Base-by-base conservation (phyloP, 92 coral and sea anemone species). In the Porites cylindrica region DNA sequence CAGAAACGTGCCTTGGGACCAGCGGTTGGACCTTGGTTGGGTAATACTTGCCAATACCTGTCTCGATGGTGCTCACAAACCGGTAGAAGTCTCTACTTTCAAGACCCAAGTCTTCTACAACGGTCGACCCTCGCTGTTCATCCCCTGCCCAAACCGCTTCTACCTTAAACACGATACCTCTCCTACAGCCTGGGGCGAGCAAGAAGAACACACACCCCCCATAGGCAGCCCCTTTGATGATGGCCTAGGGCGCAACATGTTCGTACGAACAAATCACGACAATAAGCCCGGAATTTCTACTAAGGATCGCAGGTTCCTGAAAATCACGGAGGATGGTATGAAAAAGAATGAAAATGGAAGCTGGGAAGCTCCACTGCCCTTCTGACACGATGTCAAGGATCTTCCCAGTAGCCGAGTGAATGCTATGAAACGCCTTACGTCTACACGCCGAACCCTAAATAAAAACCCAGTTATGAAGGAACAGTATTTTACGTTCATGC, bases 1-100 rank as follows among this genome's bases (percentile, higher is more conserved):
- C 20, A 52, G 85, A 18, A 61, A 88, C 56, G 90, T 90, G 6
- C 94, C 92, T 10, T 68, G 88, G 90, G 86, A 75, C 10, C 91
- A 90, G 75, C 76, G 84, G 14, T 71, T 92, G n/a, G 93, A 89
- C 73, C 78, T 89, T 6, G 92, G 95, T 17, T 92, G 90, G 92
- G 91, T 85, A 50, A 82, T 85, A 0, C 32, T 89, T 12, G 93
- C 88, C 6, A 82, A 92, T 20, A 58, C 89, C 19, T 90, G 95
- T 47, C 86, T 92, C 20, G 80, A 89, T 19, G 91, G 95, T 2
- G 86, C 86, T 7, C 93, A 92, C 61, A 63, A 47, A 67, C 86
- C 79, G 5, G 59, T 47, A 0, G 17, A 21, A 73, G 77, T 72
- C 1, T 85, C 95, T 9, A 9, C 86, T 4, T 89, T 16, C 83